Evolutionary conservation across 2,113 vertebrate genomes (phyloP).

Genomic region (Eulemur rufifrons): DNA sequence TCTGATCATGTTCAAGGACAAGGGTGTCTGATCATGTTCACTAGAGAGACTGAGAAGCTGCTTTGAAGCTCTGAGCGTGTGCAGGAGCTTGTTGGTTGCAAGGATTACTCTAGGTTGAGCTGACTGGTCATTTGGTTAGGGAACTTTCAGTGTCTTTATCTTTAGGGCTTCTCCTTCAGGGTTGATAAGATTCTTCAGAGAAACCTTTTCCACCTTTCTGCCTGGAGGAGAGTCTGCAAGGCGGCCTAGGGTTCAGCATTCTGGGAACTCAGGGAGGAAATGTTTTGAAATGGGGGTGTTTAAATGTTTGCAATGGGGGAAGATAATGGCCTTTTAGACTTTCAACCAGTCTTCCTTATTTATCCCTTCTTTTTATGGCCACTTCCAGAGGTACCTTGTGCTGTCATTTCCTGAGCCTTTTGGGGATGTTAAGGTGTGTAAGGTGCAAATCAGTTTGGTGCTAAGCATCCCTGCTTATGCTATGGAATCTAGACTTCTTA

Average conservation of each 20-base stretch:
- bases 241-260: neutral
- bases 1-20: neutral
- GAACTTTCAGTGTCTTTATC: neutral
- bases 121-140: neutral
- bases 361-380: neutral
- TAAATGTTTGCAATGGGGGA: neutral
- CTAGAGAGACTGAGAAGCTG: neutral
- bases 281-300: neutral
- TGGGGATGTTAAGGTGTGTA: neutral
- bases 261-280: neutral
- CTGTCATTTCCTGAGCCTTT: neutral
- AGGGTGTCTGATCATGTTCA: neutral
- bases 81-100: neutral
- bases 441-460: neutral
- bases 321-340: neutral
- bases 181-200: neutral
- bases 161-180: neutral
- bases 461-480: neutral
- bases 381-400: neutral
- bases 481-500: neutral
- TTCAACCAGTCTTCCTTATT: neutral
- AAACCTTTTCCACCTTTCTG: neutral
- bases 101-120: neutral
- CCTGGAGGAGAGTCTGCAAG: neutral
- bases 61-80: neutral